Conservation (phyloP, 2,113 vertebrate species). For the Erythrolamprus reginae region DNA sequence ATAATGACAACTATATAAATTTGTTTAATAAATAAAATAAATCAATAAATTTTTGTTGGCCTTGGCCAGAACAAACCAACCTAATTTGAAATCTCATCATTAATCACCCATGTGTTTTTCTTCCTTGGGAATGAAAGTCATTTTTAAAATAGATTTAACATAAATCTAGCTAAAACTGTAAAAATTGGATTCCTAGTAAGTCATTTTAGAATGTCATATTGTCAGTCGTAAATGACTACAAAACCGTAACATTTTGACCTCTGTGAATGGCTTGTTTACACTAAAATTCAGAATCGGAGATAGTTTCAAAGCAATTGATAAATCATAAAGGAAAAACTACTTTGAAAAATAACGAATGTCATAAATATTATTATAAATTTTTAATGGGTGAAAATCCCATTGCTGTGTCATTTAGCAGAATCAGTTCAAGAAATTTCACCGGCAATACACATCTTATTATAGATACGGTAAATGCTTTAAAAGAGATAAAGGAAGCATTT, state of each 20-base stretch:
- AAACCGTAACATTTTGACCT: neutral
- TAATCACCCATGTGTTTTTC: neutral
- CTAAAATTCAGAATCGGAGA: neutral
- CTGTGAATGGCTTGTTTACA: neutral
- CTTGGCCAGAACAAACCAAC: neutral
- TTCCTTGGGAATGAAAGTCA: neutral
- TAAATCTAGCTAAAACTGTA: conserved; percentile 5
- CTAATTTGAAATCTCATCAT: conserved; percentile 15
- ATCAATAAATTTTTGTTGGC: neutral
- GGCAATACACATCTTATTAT: neutral
- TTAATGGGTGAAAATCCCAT: neutral
- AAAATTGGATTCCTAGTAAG: conserved; percentile 4
- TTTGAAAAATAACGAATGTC: neutral
- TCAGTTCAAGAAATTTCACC: neutral
- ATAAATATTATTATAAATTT: neutral
- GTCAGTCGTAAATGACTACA: neutral
- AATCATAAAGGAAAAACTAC: neutral
- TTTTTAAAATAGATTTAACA: neutral
- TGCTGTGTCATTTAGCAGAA: neutral
- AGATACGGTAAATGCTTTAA: neutral
- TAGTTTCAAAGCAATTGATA: neutral
- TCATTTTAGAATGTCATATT: neutral
- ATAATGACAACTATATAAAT: too few relatives aligned
- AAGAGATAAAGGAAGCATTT: neutral
- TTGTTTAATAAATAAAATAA: neutral